Evolutionary conservation across 2,888 invertebrate species (phyloP).

Genomic region (Helobdella robusta): DNA sequence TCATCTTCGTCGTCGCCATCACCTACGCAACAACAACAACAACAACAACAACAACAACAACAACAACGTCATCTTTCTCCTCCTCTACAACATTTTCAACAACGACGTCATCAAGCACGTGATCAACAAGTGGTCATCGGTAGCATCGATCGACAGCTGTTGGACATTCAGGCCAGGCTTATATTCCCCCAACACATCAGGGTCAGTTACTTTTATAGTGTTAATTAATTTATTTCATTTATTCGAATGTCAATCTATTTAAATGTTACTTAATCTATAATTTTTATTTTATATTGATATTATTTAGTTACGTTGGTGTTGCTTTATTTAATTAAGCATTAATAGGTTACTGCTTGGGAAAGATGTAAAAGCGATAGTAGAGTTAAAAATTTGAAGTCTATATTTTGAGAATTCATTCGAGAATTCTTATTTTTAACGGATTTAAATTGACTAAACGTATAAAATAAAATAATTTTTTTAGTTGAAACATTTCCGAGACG

Average conservation of each 20-base stretch:
- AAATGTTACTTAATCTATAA: not conserved
- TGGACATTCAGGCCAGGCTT: constrained; percentile 42
- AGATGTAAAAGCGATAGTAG: too few relatives aligned
- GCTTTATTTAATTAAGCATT: not conserved
- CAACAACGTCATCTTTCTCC: too few relatives aligned
- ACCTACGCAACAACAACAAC: too few relatives aligned
- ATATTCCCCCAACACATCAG: constrained; percentile 41
- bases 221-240: not conserved
- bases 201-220: constrained; percentile 35
- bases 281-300: not conserved
- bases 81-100: too few relatives aligned
- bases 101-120: not conserved
- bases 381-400: too few relatives aligned
- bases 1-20: too few relatives aligned
- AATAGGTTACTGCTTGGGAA: not conserved
- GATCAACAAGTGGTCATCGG: constrained; percentile 20
- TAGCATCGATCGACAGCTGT: constrained; percentile 40
- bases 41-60: too few relatives aligned
- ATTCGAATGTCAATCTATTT: not conserved
- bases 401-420: too few relatives aligned
- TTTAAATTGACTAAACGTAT: not conserved
- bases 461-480: constrained; percentile 1
- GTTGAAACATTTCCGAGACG: not conserved
- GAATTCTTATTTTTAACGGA: too few relatives aligned
- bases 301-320: not conserved